Evolutionary conservation across 2,888 invertebrate genomes (phyloP).

Genomic region (Hyposoter didymator): DNA sequence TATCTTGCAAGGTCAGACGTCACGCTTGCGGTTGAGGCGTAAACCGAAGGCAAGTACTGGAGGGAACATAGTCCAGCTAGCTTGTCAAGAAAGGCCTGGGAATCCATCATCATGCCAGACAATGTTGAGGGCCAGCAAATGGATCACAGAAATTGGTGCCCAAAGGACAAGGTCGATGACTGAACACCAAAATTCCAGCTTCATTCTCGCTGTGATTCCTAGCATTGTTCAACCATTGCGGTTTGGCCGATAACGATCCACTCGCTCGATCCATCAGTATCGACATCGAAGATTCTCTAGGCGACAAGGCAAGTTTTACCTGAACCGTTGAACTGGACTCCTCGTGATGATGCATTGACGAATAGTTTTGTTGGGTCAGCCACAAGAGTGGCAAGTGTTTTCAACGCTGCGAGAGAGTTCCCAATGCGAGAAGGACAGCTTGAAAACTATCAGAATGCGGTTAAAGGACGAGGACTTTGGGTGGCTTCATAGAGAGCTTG

Average conservation of each 20-base stretch:
- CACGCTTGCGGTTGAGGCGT: constrained; percentile 54
- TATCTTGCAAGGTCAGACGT: constrained; percentile 33
- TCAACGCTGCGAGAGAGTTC: constrained; percentile 19
- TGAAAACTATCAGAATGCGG: not conserved
- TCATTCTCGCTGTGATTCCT: not conserved
- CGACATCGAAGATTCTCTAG: constrained; percentile 21
- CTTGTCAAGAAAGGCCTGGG: constrained; percentile 11
- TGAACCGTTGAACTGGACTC: constrained; percentile 9
- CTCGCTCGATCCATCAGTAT: not conserved
- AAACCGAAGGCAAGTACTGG: constrained; percentile 21
- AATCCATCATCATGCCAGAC: constrained; percentile 16
- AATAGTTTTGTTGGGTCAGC: constrained; percentile 54
- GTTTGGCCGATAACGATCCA: constrained; percentile 16
- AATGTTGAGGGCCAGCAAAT: not conserved
- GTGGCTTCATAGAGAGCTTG: constrained; percentile 25
- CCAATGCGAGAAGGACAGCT: constrained; percentile 16
- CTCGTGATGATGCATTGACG: constrained; percentile 33
- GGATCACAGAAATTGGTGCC: constrained; percentile 1
- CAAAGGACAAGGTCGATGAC: constrained; percentile 10
- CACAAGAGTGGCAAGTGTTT: constrained; percentile 38
- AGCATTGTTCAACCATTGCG: not conserved
- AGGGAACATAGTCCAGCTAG: constrained; percentile 31
- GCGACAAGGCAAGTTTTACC: not conserved
- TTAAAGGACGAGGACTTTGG: not conserved
- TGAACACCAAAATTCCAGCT: not conserved